Base-by-base conservation (phyloP, 2,113 vertebrate genomes). In the Gadus chalcogrammus region DNA sequence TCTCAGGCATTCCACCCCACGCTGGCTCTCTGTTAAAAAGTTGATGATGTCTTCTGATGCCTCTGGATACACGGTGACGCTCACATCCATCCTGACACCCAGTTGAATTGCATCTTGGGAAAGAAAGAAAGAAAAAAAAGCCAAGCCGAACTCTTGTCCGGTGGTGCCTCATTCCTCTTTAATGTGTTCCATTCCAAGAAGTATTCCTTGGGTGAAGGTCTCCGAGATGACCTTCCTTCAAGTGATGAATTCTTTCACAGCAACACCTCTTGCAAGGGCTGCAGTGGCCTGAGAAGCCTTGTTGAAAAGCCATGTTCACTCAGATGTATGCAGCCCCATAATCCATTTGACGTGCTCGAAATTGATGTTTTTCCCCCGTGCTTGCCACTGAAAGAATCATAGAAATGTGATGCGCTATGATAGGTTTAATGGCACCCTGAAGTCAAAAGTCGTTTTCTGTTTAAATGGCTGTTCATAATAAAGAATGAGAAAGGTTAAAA, bases 151-250 rank as follows among this genome's bases (percentile, higher is more conserved):
- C 61, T 67, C 56, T 81, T 68, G 58, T 58, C 27, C 67, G 73
- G 72, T 75, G 67, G 42, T 72, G 64, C 15, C 80, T 85, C 79
- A 79, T 85, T 67, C 68, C 61, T 79, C 79, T 84, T 86, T 83
- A 79, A 86, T 87, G 73, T 64, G 67, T 75, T 79, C 64, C 73
- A 65, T 81, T 85, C 74, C 63, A 69, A 65, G 73, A 69, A 72
- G 61, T 72, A 75, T 79, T 84, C 0, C 35, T 71, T 16, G 64
- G 67, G 72, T 74, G 75, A 67, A 52, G 67, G 82, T 59, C 69
- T 77, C 78, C 28, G 24, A 5, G 61, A 65, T 78, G 76, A 83
- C 82, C 81, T 86, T 76, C 66, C 66, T 3, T 17, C 24, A 15
- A 64, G 70, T 79, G 80, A 82, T 80, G 62, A 79, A 80, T 86